phyloP scores from a whole-genome alignment of 2,888 invertebrate species.

The Steromphala cineraria region DNA sequence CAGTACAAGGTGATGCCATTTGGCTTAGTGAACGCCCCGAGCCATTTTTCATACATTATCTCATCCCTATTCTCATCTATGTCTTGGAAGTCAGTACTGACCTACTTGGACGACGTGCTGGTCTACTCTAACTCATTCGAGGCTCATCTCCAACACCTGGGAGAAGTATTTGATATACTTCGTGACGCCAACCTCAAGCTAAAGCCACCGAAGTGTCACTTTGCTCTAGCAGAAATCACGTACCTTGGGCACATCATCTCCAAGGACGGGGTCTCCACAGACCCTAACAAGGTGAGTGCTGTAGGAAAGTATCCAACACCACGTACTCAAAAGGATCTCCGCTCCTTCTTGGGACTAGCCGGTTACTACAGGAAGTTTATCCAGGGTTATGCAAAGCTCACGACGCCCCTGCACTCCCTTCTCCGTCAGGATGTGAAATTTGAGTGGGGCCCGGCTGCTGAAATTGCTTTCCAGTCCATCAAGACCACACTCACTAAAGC shows the following conservation, averaged over 20 bases:
- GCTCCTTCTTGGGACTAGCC: constrained; percentile 35
- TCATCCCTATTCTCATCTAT: constrained; percentile 40
- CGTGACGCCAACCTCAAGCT: constrained; percentile 36
- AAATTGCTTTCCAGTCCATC: constrained; percentile 33
- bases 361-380: constrained; percentile 43
- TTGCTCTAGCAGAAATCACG: constrained; percentile 35
- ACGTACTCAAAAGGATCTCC: constrained; percentile 30
- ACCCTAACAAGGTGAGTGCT: constrained; percentile 30
- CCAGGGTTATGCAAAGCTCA: constrained; percentile 36
- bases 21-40: constrained; percentile 43
- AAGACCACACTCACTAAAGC: constrained; percentile 28
- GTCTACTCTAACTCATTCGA: constrained; percentile 38
- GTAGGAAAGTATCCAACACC: constrained; percentile 28
- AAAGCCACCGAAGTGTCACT: constrained; percentile 46
- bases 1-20: constrained; percentile 42
- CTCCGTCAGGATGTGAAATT: constrained; percentile 35
- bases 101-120: constrained; percentile 50
- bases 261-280: constrained; percentile 37
- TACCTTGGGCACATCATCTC: constrained; percentile 42
- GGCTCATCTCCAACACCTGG: constrained; percentile 36
- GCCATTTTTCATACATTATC: constrained; percentile 37
- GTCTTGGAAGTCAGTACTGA: constrained; percentile 42
- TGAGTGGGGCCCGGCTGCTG: constrained; percentile 37
- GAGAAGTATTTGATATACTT: constrained; percentile 35
- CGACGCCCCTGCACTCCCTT: constrained; percentile 35